Evolutionary conservation across 2,113 vertebrate species (phyloP), one percentile per base, ranked within the genome.

Genomic region (Hemibagrus wyckioides): DNA sequence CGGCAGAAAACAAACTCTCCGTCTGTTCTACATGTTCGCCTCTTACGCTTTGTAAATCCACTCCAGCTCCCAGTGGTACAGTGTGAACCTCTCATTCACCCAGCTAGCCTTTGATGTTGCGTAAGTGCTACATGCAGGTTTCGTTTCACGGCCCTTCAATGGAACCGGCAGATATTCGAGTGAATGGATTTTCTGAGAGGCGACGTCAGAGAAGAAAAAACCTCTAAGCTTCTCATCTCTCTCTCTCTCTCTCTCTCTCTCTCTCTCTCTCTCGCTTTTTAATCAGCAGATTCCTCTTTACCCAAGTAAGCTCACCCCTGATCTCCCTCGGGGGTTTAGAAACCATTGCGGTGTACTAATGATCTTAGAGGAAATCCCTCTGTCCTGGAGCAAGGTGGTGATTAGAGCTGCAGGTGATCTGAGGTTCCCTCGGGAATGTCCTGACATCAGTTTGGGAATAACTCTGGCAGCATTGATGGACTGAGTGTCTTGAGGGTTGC

Each of bases 331-430:
- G 80, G 86, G 80, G 63, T 39, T 87, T 50, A 19, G 50, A n/a
- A 69, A 81, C 48, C 23, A 36, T 19, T 6, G 6, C 15, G 25
- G 28, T 44, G n/a, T 71, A 17, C 25, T 80, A 50, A 76, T 52
- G 57, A 75, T 48, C 15, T 9, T 8, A 13, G 54, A 87, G 56
- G 57, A 87, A 82, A 63, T 87, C 86, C 81, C 44, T 65, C 56
- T 44, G 71, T 71, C 39, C 57, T 61, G n/a, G 6, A 52, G 56
- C 41, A 52, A 83, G 48, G 81, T 67, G 71, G 59, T 76, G 48
- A 83, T 76, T 87, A 83, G 19, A 76, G 44, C 69, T 83, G 33
- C 30, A 87, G 80, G 86, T 77, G 41, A 87, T 41, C n/a, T 54
- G 11, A 14, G 54, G 4, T 44, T 73, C 65, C 41, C 19, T 17